Conservation (phyloP, 1,140 invertebrate species). For the Brachionus rotundiformis region DNA sequence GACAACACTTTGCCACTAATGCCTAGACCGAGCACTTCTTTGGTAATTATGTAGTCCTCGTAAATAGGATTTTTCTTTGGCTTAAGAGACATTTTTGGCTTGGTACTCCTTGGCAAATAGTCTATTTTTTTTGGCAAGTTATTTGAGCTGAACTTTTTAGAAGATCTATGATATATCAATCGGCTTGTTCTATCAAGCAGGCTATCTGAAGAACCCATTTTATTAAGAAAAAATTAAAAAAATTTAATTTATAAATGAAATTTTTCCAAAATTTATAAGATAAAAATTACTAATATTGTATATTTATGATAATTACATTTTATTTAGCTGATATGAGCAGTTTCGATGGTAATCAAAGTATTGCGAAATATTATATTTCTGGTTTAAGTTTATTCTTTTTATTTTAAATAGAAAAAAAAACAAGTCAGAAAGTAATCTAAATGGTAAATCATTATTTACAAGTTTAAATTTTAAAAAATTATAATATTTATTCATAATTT, state of each 20-base stretch:
- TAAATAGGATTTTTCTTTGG: slow-evolving; percentile 74
- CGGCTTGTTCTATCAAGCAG: not conserved
- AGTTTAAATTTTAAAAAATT: not conserved
- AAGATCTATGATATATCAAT: not conserved
- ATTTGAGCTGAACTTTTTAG: not conserved
- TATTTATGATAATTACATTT: too few relatives aligned
- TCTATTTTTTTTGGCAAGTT: not conserved
- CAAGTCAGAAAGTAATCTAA: not conserved
- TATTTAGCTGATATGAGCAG: not conserved
- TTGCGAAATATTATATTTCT: not conserved
- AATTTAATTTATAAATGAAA: not conserved
- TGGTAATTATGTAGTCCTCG: slow-evolving; percentile 90
- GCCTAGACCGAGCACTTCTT: slow-evolving; percentile 88
- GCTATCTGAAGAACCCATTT: not conserved
- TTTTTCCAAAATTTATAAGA: not conserved
- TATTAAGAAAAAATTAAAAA: slow-evolving; percentile 3
- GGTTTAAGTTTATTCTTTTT: not conserved
- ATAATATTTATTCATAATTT: not conserved
- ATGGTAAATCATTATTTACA: not conserved
- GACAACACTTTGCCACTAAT: slow-evolving; percentile 87
- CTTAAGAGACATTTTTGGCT: not conserved
- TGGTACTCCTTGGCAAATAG: not conserved
- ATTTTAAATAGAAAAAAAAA: not conserved
- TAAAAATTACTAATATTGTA: not conserved
- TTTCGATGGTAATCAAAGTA: not conserved